Percentiles rank a stretch among this genome's conserved stretches.
Evolutionary conservation across 2,888 invertebrate genomes (phyloP).

Genomic region (Ypsolopha scabrella): DNA sequence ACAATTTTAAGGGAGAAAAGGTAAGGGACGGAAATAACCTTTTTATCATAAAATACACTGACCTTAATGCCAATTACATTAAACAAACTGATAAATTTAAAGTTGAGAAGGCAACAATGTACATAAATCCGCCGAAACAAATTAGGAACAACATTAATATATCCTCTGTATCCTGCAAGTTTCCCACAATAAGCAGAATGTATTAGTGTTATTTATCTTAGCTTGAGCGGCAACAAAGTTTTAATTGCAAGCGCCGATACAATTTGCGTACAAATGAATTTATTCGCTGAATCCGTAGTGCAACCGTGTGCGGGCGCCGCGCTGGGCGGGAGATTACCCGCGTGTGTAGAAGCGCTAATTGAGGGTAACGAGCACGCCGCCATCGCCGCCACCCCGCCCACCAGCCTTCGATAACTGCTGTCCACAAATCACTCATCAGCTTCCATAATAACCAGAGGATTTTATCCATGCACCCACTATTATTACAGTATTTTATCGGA

Average conservation of each 20-base stretch:
- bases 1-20: neutral
- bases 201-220: conserved; percentile 71
- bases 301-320: conserved; percentile 37
- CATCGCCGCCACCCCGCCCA: conserved; percentile 6
- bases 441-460: no score
- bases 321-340: conserved; percentile 51
- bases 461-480: no score
- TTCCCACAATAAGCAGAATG: conserved; percentile 66
- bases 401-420: conserved; percentile 12
- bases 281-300: conserved; percentile 66
- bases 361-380: conserved; percentile 46
- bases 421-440: conserved; percentile 7
- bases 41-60: conserved; percentile 1
- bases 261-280: conserved; percentile 71
- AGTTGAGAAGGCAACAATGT: conserved; percentile 50
- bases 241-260: conserved; percentile 71
- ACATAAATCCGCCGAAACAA: conserved; percentile 58
- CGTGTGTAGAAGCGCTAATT: conserved; percentile 63
- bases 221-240: conserved; percentile 66
- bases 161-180: conserved; percentile 63
- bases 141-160: conserved; percentile 68
- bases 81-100: conserved; percentile 44
- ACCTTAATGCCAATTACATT: conserved; percentile 1
- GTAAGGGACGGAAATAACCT: neutral
- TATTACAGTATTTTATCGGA: no score